Percentiles rank a stretch among this genome's conserved stretches.
phyloP scores from a whole-genome alignment of 2,113 vertebrate genomes.

The Strigops habroptila region DNA sequence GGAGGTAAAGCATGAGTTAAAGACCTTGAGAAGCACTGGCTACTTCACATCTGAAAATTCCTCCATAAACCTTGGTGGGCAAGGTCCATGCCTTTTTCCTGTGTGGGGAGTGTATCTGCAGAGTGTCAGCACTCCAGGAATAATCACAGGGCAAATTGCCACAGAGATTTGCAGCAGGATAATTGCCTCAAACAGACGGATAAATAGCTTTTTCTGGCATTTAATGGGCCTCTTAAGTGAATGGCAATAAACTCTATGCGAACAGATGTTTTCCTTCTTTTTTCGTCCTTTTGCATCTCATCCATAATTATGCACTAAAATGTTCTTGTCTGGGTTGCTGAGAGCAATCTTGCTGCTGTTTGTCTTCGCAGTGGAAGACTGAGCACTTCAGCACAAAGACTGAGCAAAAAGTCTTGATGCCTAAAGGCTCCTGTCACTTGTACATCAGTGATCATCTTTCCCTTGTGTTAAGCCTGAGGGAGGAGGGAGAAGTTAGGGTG shows the following conservation, averaged over 20 bases:
- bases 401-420: background rate
- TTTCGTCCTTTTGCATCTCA: constrained; percentile 1
- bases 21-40: background rate
- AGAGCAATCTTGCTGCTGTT: constrained; percentile 30
- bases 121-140: constrained; percentile 1
- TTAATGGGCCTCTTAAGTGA: constrained; percentile 45
- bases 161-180: constrained; percentile 16
- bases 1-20: background rate
- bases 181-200: constrained; percentile 49
- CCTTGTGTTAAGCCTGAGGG: background rate
- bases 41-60: background rate
- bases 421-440: background rate
- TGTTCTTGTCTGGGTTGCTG: constrained; percentile 43
- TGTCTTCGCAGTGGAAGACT: background rate
- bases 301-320: constrained; percentile 49
- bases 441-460: background rate
- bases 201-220: constrained; percentile 41
- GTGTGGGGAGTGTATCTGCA: background rate
- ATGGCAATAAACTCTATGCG: constrained; percentile 10
- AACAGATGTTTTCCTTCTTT: constrained; percentile 56
- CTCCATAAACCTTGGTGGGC: background rate
- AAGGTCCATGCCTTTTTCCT: background rate
- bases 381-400: background rate
- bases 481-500: background rate
- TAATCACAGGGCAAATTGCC: background rate